Evolutionary conservation across 1,140 invertebrate species (phyloP), one percentile per base, ranked within the genome.

Genomic region (Episyrphus balteatus): DNA sequence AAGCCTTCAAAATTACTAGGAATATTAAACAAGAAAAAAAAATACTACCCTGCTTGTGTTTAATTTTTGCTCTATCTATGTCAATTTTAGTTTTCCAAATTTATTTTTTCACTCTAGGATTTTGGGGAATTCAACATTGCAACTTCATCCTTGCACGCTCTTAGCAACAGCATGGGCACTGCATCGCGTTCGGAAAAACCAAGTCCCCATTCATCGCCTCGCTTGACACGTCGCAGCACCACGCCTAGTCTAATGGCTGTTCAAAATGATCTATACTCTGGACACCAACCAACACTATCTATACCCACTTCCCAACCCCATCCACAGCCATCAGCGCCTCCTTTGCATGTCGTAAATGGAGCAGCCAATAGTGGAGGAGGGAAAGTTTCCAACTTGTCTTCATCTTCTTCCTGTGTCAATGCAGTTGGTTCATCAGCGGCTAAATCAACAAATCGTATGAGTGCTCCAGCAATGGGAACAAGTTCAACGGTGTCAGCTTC

Each of bases 41-140:
- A 26, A 26, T 3, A 26, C n/a, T n/a, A n/a, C n/a, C n/a, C n/a
- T n/a, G n/a, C n/a, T n/a, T n/a, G n/a, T n/a, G n/a, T n/a, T n/a
- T 26, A 26, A 26, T 5, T 26, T 5, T 5, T 26, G 3, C 3
- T 26, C 21, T 26, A 5, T 26, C 21, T 8, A 42, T 31, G n/a
- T 10, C 21, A 45, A 37, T 36, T 45, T 45, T 34, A 45, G 32
- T 15, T 45, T 26, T 31, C 32, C 44, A 12, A 14, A 39, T 47
- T 47, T 13, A 18, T 5, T 38, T 49, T 17, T 49, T 49, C 42
- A 38, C 33, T 39, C n/a, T 59, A 77, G 75, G 75, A 77, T 44
- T 75, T 70, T 62, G 69, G 71, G 15, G 75, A 78, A 53, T 78
- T 78, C 64, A 78, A 78, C 58, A 74, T 76, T 34, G 75, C 75